Conservation (phyloP, 2,797 vertebrate genomes). For the Acanthis flammea region DNA sequence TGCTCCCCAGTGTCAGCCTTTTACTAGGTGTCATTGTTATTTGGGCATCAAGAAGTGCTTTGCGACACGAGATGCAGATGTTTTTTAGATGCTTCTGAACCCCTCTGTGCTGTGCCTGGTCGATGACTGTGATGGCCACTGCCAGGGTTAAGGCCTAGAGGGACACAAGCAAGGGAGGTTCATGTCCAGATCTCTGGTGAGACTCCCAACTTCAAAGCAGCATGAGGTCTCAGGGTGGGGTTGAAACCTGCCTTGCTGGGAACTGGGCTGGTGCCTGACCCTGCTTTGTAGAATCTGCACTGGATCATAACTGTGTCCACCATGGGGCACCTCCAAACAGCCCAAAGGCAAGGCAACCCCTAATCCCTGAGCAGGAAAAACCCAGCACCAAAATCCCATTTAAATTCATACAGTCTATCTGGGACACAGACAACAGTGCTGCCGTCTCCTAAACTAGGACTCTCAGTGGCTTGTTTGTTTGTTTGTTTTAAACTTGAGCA, state of each 20-base stretch:
- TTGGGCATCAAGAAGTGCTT: not conserved
- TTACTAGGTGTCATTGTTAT: not conserved
- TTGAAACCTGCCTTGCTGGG: not conserved
- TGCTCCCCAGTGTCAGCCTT: not conserved
- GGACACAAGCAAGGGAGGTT: not conserved
- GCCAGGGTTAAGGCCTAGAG: not conserved
- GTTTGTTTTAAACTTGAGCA: not conserved
- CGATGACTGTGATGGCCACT: not conserved
- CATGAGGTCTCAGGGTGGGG: rapidly evolving
- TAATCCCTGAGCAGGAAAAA: not conserved
- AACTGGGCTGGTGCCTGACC: not conserved
- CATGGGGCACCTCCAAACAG: not conserved
- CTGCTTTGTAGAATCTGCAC: not conserved
- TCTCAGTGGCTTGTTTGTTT: not conserved
- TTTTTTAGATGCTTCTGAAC: not conserved
- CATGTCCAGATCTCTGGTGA: not conserved
- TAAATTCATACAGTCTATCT: not conserved
- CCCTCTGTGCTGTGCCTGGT: not conserved
- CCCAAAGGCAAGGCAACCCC: not conserved
- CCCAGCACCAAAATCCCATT: not conserved
- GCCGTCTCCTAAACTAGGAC: not conserved
- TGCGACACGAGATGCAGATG: not conserved
- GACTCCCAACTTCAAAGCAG: not conserved
- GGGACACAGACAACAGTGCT: not conserved
- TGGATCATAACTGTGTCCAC: not conserved